Percentiles rank a stretch among this genome's conserved stretches.
Evolutionary conservation across 2,888 invertebrate genomes (phyloP).

Genomic region (Thereva nobilitata): DNA sequence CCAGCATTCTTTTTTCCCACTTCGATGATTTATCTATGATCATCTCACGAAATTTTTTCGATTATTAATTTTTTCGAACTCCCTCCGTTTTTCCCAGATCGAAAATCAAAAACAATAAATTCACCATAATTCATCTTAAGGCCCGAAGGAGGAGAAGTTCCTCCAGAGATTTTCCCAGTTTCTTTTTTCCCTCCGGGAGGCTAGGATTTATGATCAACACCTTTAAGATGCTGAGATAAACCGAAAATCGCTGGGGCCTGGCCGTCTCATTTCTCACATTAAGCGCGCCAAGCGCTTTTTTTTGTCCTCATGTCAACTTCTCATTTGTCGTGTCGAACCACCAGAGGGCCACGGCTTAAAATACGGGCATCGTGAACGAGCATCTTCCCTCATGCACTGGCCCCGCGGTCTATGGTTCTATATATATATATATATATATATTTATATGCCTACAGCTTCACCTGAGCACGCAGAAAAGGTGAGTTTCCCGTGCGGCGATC

Average conservation of each 20-base stretch:
- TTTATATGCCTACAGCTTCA: constrained; percentile 3
- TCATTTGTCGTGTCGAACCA: constrained; percentile 34
- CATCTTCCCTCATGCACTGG: constrained; percentile 1
- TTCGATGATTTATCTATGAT: constrained; percentile 11
- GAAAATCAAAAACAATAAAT: constrained; percentile 34
- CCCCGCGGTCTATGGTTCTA: background rate
- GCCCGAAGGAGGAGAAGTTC: background rate
- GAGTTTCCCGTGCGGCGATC: constrained; percentile 14
- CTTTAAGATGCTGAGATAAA: constrained; percentile 47
- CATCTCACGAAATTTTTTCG: constrained; percentile 32
- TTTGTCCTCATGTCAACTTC: constrained; percentile 32
- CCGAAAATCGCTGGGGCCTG: constrained; percentile 27
- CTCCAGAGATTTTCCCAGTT: background rate
- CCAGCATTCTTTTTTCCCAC: background rate
- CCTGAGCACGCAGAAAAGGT: constrained; percentile 10
- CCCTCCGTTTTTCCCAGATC: constrained; percentile 25
- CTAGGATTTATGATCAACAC: constrained; percentile 56
- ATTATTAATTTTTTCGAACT: constrained; percentile 29
- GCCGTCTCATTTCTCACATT: constrained; percentile 34
- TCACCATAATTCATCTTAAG: constrained; percentile 19
- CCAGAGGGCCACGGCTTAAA: constrained; percentile 24
- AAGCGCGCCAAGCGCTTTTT: constrained; percentile 12
- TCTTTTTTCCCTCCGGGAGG: constrained; percentile 37
- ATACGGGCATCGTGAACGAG: constrained; percentile 3
- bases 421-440: background rate